Conservation (phyloP, 2,888 invertebrate genomes). For the Noctua pronuba region DNA sequence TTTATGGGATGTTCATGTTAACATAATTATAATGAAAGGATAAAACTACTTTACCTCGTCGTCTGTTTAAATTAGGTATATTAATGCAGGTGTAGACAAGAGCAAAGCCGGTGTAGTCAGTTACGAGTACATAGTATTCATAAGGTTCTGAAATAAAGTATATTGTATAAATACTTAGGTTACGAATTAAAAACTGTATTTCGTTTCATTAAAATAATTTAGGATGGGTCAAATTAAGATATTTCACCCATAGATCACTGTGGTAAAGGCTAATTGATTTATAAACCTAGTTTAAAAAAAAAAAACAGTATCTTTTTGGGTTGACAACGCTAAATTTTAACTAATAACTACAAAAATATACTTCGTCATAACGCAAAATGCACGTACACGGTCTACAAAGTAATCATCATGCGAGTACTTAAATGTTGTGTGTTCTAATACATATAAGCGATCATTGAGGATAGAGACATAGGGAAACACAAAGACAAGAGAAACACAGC, state of each 20-base stretch:
- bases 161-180: background rate
- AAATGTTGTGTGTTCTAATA: background rate
- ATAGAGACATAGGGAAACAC: background rate
- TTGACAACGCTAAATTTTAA: background rate
- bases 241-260: background rate
- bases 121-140: conserved; percentile 72
- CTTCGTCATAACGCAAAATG: background rate
- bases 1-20: background rate
- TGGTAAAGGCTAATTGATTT: background rate
- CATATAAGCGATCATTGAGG: too few relatives aligned
- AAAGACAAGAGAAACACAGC: background rate
- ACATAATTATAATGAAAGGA: background rate
- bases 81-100: conserved; percentile 83
- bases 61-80: conserved; percentile 69
- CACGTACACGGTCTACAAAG: background rate
- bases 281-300: background rate
- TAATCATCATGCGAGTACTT: background rate
- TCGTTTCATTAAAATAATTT: background rate
- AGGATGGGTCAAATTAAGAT: background rate
- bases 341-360: background rate
- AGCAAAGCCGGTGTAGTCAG: conserved; percentile 81
- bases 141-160: conserved; percentile 9
- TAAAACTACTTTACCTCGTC: conserved; percentile 74
- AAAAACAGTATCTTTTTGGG: background rate
- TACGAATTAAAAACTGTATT: background rate